A percentile compares a stretch with the other conserved stretches of the same genome.
These are phyloP conservation scores for Antheraea assamensis DNA, from an alignment of 2,888 invertebrate species.

Conservation along the genomic window DNA sequence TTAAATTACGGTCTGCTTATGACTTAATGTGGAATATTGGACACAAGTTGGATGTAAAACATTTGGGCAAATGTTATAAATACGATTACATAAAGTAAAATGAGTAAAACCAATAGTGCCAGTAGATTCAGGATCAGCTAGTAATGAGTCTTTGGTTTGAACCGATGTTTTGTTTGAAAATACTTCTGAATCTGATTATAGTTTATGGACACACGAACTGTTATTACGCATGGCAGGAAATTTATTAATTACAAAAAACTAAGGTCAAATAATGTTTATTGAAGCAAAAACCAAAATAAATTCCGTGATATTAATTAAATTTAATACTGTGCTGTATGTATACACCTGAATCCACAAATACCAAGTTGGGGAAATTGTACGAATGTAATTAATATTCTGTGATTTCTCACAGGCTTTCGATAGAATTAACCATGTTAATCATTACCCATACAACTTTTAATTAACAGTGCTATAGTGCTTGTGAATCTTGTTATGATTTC, in stretches of 20 bases:
- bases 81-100: background rate
- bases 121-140: background rate
- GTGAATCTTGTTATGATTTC: background rate
- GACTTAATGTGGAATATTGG: background rate
- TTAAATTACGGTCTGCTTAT: background rate
- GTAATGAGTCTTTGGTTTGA: background rate
- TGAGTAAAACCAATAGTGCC: background rate
- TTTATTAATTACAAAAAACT: background rate
- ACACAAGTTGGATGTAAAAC: background rate
- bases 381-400: background rate
- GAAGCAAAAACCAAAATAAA: background rate
- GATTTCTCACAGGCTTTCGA: background rate
- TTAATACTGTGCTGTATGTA: background rate
- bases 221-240: background rate
- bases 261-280: background rate
- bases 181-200: background rate
- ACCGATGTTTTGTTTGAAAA: background rate
- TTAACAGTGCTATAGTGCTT: background rate
- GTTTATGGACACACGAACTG: background rate
- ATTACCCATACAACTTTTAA: background rate
- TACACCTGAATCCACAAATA: background rate
- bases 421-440: background rate
- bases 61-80: background rate
- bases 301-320: background rate
- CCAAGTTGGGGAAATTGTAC: background rate